Evolutionary conservation across 2,797 vertebrate species (phyloP), one percentile per base, ranked within the genome.

Genomic region (Spinibarbus caldwelli): DNA sequence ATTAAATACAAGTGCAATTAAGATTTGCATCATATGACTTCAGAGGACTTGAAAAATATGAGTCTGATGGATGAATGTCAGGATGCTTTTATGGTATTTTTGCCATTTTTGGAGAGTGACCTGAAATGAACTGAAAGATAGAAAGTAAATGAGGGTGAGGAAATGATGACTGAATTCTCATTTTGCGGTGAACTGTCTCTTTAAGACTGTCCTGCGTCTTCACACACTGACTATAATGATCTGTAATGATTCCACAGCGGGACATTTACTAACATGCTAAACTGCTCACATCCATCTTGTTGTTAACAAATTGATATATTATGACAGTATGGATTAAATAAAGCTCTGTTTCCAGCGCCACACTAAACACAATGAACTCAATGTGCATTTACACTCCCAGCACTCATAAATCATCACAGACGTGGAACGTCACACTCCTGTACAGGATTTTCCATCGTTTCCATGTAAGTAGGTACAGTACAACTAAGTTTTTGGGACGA

Each of bases 321-420:
- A 62, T 78, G 57, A 45, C 38, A 62, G 19, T 3, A 11, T 4
- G 3, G 43, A 38, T n/a, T 67, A 67, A 68, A 68, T 67, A 67
- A n/a, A 68, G 62, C 26, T 29, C 11, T 11, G 36, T 31, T 47
- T 29, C 17, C 41, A 34, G 59, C 10, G 21, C 21, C 3, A 12
- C 21, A 57, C 23, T 57, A 14, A 77, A 77, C 49, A 38, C 73
- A 72, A 72, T 72, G 70, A 72, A 45, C n/a, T 68, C 36, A n/a
- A 45, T n/a, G 14, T 45, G n/a, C 41, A 77, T n/a, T 31, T 5
- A 14, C 19, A 26, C 34, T 57, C 11, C 14, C 52, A 11, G 52
- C 23, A 5, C 23, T 62, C 54, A 17, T 78, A 29, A 62, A 78
- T 78, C 76, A 59, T 29, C 36, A 17, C 75, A 57, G 31, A 57